These are phyloP conservation scores for Gobionotothen gibberifrons DNA, from an alignment of 2,797 vertebrate genomes.

Conservation along the genomic window DNA sequence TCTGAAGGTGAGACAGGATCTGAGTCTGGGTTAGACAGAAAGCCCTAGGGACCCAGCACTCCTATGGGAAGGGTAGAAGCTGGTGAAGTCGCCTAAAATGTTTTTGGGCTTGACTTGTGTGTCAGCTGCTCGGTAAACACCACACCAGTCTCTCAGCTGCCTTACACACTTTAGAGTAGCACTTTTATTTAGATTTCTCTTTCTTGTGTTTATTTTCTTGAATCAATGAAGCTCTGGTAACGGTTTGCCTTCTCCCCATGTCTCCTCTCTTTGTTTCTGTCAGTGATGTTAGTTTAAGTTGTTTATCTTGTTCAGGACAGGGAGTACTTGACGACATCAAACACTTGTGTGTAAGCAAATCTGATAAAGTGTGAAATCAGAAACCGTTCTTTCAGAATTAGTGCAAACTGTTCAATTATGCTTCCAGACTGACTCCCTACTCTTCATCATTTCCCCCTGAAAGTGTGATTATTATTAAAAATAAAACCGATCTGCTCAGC, in stretches of 20 bases:
- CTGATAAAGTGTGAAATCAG: not conserved
- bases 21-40: conserved; percentile 1
- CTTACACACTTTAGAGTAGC: conserved; percentile 24
- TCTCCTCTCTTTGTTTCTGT: not conserved
- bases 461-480: not conserved
- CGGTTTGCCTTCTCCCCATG: not conserved
- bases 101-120: conserved; percentile 1
- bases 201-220: conserved; percentile 11
- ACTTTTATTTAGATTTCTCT: conserved; percentile 20
- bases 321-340: too few species aligned
- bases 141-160: not conserved
- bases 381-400: not conserved
- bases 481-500: not conserved
- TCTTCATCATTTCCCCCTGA: not conserved
- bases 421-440: conserved; percentile 12
- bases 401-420: too few species aligned
- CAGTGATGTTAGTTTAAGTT: not conserved
- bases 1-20: not conserved
- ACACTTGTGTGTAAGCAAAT: not conserved
- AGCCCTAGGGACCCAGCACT: not conserved
- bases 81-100: not conserved
- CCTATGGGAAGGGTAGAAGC: not conserved
- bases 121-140: not conserved
- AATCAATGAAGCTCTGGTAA: not conserved
- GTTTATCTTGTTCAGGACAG: not conserved